phyloP scores from a whole-genome alignment of 1,140 invertebrate species.

The Halictus rubicundus region DNA sequence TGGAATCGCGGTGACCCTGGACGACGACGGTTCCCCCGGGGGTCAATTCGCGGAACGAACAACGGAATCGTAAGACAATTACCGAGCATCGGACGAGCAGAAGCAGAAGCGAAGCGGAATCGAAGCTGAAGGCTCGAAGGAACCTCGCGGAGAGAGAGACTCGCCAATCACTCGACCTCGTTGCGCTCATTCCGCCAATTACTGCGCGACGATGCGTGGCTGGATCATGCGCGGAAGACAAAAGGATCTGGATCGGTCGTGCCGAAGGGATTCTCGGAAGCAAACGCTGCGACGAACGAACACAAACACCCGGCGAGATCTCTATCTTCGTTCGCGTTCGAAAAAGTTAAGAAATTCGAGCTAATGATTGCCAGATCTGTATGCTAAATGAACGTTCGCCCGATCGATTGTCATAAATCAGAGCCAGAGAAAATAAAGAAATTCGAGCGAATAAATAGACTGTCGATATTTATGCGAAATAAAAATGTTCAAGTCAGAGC shows the following conservation, averaged over 20 bases:
- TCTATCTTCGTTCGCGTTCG: too few relatives aligned
- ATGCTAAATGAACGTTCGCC: too few relatives aligned
- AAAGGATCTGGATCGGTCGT: constrained; percentile 62
- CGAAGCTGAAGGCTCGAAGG: constrained; percentile 38
- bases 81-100: not conserved
- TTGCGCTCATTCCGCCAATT: constrained; percentile 78
- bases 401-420: too few relatives aligned
- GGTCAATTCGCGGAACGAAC: constrained; percentile 18
- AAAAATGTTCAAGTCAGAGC: too few relatives aligned
- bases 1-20: not conserved
- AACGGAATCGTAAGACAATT: constrained; percentile 18
- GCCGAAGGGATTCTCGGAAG: constrained; percentile 67
- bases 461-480: too few relatives aligned
- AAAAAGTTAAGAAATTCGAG: too few relatives aligned
- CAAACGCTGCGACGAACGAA: too few relatives aligned
- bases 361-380: too few relatives aligned
- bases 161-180: constrained; percentile 75
- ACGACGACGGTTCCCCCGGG: not conserved
- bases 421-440: too few relatives aligned
- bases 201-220: constrained; percentile 55
- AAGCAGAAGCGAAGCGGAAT: not conserved
- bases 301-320: too few relatives aligned
- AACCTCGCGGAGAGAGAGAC: constrained; percentile 53
- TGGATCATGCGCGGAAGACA: constrained; percentile 61
- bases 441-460: too few relatives aligned